Conservation (phyloP, 2,113 vertebrate species). For the Corythornis cristatus region DNA sequence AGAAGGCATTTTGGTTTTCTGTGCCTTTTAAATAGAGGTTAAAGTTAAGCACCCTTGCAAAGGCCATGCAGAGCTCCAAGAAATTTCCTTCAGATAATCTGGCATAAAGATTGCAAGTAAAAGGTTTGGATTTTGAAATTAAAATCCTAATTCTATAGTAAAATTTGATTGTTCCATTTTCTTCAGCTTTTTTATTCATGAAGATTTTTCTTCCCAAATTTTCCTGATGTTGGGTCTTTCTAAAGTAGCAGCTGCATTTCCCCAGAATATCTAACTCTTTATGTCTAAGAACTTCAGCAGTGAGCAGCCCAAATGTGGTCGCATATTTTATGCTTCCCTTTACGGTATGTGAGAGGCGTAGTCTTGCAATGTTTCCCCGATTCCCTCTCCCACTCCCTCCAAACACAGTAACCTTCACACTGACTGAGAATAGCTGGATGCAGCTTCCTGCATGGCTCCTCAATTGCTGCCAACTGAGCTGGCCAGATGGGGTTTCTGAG, state of each 20-base stretch:
- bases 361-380: neutral
- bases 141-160: neutral
- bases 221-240: neutral
- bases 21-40: neutral
- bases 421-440: slow-evolving; percentile 61
- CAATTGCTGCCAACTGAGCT: slow-evolving; percentile 54
- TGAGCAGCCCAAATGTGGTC: neutral
- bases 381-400: neutral
- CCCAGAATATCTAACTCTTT: neutral
- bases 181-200: neutral
- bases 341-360: neutral
- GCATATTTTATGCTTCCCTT: neutral
- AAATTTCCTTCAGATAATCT: neutral
- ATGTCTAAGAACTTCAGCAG: neutral
- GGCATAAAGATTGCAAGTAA: neutral
- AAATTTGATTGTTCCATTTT: neutral
- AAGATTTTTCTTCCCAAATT: neutral
- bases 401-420: slow-evolving; percentile 55
- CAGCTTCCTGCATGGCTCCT: slow-evolving; percentile 44
- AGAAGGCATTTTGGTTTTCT: neutral
- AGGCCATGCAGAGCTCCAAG: neutral
- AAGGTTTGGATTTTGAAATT: neutral
- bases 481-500: slow-evolving; percentile 55
- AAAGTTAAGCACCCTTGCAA: neutral
- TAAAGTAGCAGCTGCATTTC: neutral